Conservation (phyloP, 1,140 invertebrate species). For the Diachasma alloeum region DNA sequence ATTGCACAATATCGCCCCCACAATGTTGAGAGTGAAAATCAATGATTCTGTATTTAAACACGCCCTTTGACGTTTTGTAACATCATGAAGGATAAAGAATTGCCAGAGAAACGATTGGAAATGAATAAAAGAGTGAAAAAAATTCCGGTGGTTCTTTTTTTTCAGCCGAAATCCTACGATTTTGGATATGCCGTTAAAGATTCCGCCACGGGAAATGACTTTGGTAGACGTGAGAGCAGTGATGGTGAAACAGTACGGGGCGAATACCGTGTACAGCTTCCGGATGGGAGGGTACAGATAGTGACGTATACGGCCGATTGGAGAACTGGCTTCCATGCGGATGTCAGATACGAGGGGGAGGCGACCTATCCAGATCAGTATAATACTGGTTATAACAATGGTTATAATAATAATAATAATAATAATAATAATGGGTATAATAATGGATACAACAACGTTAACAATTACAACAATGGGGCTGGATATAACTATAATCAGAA, state of each 20-base stretch:
- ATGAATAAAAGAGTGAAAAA: not conserved
- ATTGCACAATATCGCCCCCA: not conserved
- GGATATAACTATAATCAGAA: slow-evolving; percentile 23
- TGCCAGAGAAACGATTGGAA: too few relatives aligned
- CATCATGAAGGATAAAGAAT: too few relatives aligned
- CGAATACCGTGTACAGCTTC: slow-evolving; percentile 77
- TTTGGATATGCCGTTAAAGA: slow-evolving; percentile 83
- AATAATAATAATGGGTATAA: slow-evolving; percentile 42
- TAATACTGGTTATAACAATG: slow-evolving; percentile 45
- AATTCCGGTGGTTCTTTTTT: slow-evolving; percentile 37
- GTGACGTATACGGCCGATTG: slow-evolving; percentile 83
- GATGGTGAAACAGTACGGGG: slow-evolving; percentile 77
- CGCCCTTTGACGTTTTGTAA: too few relatives aligned
- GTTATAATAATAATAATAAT: slow-evolving; percentile 36
- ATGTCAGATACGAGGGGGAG: slow-evolving; percentile 79
- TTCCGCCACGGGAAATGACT: slow-evolving; percentile 76
- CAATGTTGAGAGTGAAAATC: not conserved
- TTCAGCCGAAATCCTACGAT: slow-evolving; percentile 79
- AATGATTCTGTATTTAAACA: not conserved
- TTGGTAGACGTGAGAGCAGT: slow-evolving; percentile 74
- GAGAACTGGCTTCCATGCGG: slow-evolving; percentile 81
- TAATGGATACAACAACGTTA: slow-evolving; percentile 45
- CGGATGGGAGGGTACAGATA: slow-evolving; percentile 76
- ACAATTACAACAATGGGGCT: slow-evolving; percentile 17
- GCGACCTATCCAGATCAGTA: slow-evolving; percentile 71